phyloP scores from a whole-genome alignment of 2,797 vertebrate genomes.

The Scolopax rusticola region DNA sequence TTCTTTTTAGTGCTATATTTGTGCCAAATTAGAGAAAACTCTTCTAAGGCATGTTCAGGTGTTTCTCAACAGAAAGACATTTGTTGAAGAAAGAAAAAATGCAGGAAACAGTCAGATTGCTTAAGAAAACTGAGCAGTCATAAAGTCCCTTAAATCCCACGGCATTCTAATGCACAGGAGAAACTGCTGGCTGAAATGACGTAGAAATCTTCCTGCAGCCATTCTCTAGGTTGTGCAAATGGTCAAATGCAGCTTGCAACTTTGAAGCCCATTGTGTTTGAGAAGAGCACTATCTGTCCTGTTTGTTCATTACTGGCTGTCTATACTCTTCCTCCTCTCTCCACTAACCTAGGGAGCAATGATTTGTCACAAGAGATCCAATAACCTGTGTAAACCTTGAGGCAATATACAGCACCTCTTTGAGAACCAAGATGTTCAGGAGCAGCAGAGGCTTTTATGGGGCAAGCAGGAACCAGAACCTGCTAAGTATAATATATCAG shows the following conservation, averaged over 20 bases:
- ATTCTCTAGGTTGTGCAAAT: neutral
- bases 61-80: neutral
- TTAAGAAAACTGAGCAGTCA: neutral
- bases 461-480: neutral
- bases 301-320: neutral
- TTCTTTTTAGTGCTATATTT: neutral
- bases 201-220: neutral
- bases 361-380: neutral
- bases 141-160: neutral
- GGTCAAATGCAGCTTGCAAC: neutral
- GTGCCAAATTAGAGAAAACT: conserved; percentile 14
- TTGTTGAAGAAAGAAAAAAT: neutral
- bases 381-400: neutral
- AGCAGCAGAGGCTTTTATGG: neutral
- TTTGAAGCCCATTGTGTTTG: neutral
- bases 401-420: neutral
- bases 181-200: neutral
- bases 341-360: neutral
- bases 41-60: neutral
- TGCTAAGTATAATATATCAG: neutral
- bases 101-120: neutral
- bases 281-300: neutral
- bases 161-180: neutral
- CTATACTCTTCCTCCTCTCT: neutral
- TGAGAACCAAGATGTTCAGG: neutral